These are phyloP conservation scores for Schizopygopsis malacanthus DNA, from an alignment of 2,797 vertebrate species.

Conservation along the genomic window DNA sequence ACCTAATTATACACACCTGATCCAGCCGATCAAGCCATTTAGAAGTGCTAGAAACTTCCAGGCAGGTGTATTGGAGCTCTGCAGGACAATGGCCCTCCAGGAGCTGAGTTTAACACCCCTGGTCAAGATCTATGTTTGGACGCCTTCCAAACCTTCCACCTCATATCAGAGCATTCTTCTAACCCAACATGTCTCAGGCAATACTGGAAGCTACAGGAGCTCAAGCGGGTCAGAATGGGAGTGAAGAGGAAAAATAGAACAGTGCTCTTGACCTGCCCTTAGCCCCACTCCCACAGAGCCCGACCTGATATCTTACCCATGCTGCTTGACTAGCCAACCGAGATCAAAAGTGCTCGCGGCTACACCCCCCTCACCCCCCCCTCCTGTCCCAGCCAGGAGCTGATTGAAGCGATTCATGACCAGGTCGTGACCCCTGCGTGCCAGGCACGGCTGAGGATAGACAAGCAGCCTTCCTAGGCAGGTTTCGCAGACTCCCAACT, in stretches of 20 bases:
- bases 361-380: conserved; percentile 69
- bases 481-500: conserved; percentile 38
- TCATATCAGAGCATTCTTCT: not conserved
- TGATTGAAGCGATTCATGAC: conserved; percentile 89
- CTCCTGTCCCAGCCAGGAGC: conserved; percentile 87
- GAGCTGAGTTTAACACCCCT: not conserved
- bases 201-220: conserved; percentile 39
- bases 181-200: not conserved
- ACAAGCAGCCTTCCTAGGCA: conserved; percentile 69
- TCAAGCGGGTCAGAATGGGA: conserved; percentile 34
- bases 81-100: not conserved
- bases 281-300: conserved; percentile 71
- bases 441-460: conserved; percentile 87
- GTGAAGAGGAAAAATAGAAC: conserved; percentile 58
- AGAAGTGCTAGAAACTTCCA: not conserved
- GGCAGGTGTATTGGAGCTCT: not conserved
- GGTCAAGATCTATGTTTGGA: not conserved
- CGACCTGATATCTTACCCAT: conserved; percentile 93
- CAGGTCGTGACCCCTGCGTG: conserved; percentile 88
- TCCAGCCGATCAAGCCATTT: not conserved
- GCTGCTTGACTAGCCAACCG: conserved; percentile 94
- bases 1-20: not conserved
- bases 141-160: conserved; percentile 1
- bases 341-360: conserved; percentile 95
- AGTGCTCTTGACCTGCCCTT: conserved; percentile 62